Evolutionary conservation across 2,888 invertebrate species (phyloP).

Genomic region (Sinhomidia bicolor): DNA sequence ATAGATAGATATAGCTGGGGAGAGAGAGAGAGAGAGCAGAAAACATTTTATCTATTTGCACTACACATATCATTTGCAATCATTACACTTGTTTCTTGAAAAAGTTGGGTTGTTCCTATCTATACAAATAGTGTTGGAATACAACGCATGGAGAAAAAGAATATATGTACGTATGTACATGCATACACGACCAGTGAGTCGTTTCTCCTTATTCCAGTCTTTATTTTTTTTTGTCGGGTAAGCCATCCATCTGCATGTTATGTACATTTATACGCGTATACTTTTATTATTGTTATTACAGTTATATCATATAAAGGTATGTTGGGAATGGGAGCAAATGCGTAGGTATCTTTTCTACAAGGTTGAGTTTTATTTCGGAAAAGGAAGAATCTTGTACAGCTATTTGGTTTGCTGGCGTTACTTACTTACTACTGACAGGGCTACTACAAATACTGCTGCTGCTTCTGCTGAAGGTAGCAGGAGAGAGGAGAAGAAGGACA

Average conservation of each 20-base stretch:
- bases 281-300: too few species aligned
- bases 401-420: too few species aligned
- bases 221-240: too few species aligned
- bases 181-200: not conserved
- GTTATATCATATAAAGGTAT: constrained; percentile 6
- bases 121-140: too few species aligned
- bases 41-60: not conserved
- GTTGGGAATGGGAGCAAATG: not conserved
- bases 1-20: too few species aligned
- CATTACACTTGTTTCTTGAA: constrained; percentile 44
- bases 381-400: not conserved
- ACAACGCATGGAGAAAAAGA: not conserved
- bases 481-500: constrained; percentile 3
- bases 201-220: not conserved
- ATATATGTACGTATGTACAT: not conserved
- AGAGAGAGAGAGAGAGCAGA: not conserved
- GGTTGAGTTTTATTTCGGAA: not conserved
- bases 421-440: not conserved
- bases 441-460: not conserved
- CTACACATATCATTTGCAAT: constrained; percentile 25
- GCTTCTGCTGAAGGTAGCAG: not conserved
- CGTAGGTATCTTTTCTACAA: not conserved
- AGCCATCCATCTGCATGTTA: too few species aligned
- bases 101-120: not conserved
- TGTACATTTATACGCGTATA: too few species aligned